Percentiles rank a stretch among this genome's conserved stretches.
Evolutionary conservation across 2,888 invertebrate genomes (phyloP).

Genomic region (Magallana nippona): DNA sequence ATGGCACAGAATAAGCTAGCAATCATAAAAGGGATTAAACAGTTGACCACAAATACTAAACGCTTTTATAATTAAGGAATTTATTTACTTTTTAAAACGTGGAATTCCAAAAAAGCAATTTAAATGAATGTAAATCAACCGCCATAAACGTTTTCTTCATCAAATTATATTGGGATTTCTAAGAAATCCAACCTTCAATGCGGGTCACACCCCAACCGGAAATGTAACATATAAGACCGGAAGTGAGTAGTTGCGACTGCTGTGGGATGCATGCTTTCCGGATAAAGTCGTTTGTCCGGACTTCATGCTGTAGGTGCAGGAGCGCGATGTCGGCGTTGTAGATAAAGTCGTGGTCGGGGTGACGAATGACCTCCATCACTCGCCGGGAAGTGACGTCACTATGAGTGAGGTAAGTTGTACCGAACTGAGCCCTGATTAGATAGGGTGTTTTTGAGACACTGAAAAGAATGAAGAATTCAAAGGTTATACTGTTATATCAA

Average conservation of each 20-base stretch:
- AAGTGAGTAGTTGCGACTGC: slow-evolving; percentile 46
- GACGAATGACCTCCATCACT: slow-evolving; percentile 63
- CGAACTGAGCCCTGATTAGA: slow-evolving; percentile 53
- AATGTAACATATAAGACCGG: slow-evolving; percentile 61
- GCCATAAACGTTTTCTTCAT: no score
- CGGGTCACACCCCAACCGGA: slow-evolving; percentile 69
- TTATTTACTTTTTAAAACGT: no score
- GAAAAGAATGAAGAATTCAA: background rate
- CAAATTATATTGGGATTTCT: no score
- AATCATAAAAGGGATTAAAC: no score
- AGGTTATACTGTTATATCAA: no score
- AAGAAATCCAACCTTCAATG: slow-evolving; percentile 50
- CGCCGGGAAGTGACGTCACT: slow-evolving; percentile 44
- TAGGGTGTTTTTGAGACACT: slow-evolving; percentile 55
- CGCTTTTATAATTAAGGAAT: no score
- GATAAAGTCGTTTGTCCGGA: slow-evolving; percentile 50
- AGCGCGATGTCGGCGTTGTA: slow-evolving; percentile 69
- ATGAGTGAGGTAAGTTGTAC: slow-evolving; percentile 58
- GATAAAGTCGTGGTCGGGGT: slow-evolving; percentile 65
- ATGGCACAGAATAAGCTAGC: no score
- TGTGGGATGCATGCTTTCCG: slow-evolving; percentile 62
- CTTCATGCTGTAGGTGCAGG: slow-evolving; percentile 61
- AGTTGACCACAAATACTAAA: no score
- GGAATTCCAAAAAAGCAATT: no score
- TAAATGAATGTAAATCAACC: no score